phyloP scores from a whole-genome alignment of 2,113 vertebrate species.

The Platysteira castanea region DNA sequence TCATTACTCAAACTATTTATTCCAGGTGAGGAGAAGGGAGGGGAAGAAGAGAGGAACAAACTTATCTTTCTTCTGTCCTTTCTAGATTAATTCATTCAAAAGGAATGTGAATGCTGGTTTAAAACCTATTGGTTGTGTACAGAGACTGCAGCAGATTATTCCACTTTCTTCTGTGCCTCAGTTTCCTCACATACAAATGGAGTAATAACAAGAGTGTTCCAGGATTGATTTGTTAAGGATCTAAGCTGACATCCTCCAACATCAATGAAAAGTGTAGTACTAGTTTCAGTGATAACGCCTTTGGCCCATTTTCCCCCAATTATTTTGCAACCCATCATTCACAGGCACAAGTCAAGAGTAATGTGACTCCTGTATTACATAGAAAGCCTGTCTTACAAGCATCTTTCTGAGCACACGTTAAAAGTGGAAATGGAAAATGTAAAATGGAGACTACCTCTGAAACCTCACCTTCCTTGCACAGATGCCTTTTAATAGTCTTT shows the following conservation, averaged over 20 bases:
- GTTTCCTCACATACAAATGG: neutral
- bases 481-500: neutral
- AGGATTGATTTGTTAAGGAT: neutral
- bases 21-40: neutral
- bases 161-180: neutral
- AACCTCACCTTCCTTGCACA: neutral
- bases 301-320: neutral
- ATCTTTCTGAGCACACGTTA: neutral
- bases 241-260: neutral
- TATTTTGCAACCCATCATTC: neutral
- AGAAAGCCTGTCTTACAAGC: neutral
- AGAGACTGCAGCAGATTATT: neutral
- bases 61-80: neutral
- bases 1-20: neutral
- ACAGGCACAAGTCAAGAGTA: neutral
- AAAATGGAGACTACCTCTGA: neutral
- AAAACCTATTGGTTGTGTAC: neutral
- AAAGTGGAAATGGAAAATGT: neutral
- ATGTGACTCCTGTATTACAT: neutral
- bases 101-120: neutral
- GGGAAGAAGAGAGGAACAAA: neutral
- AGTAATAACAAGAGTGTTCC: neutral
- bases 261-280: neutral
- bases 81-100: neutral
- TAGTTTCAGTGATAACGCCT: neutral